Base-by-base conservation (phyloP, 2,888 invertebrate genomes). In the Lapara coniferarum region DNA sequence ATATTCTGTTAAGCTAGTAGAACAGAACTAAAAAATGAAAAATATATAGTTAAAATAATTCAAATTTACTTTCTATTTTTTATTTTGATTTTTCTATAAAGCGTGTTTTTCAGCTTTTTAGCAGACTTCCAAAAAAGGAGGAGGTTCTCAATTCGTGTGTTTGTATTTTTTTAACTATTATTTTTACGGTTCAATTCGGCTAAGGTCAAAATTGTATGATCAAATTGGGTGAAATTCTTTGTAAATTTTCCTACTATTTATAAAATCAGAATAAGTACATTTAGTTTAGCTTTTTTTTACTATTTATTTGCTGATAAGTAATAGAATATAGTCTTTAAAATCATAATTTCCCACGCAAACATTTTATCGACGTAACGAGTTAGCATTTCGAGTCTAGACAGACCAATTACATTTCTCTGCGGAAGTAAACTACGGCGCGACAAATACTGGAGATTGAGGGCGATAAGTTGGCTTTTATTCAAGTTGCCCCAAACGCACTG, bases 171-270 rank as follows among this genome's bases (percentile, higher is more conserved):
- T n/a, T n/a, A n/a, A n/a, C n/a, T n/a, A n/a, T n/a, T n/a, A n/a
- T n/a, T n/a, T n/a, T n/a, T n/a, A 49, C 63, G 16, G 19, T 10
- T 19, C 19, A 63, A 49, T 12, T 63, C 19, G 49, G 63, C 46
- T 63, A 49, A 63, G 63, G 63, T 7, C 49, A 63, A 49, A 46
- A 19, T 63, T 63, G 59, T 58, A 44, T 63, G 63, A 63, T 63
- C 19, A 46, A 63, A 63, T 63, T 49, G 49, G 49, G 19, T 14
- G 19, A 46, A 46, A 13, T 16, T 37, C 3, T 37, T 37, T 37
- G 37, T 37, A 37, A 37, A 37, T 37, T 7, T 37, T 37, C 37
- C 25, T 25, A 37, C 25, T 25, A 37, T 3, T 2, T 37, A 5
- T 37, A 37, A 37, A 37, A 37, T 37, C 0, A 37, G 8, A 3